Evolutionary conservation across 2,797 vertebrate genomes (phyloP), one percentile per base, ranked within the genome.

Genomic region (Coregonus suidteri): DNA sequence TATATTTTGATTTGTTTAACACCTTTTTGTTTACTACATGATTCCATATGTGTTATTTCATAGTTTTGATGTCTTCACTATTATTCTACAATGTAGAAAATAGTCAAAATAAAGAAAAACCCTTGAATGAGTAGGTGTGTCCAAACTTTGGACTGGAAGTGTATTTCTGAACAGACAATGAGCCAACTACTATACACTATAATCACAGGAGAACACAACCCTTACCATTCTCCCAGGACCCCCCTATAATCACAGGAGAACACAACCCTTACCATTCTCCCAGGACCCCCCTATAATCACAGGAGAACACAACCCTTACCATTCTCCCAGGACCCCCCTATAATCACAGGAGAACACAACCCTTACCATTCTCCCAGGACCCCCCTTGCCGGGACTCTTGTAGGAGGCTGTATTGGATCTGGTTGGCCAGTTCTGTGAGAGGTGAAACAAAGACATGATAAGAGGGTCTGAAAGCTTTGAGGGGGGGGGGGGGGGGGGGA

Each of bases 151-250:
- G 25, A 25, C 25, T 25, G 25, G 25, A 25, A 25, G 25, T 25
- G 31, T 34, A 34, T 34, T 34, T 34, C 31, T 25, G 56, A 54
- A 59, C 54, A 7, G 54, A 13, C 41, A 11, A 7, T 47, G 7
- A 7, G 41, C 41, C 41, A 47, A 4, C 56, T 20, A 6, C n/a
- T 9, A 62, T 6, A 11, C 20, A 0, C 4, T 64, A 20, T 25
- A 25, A 62, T 11, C 3, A 25, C 5, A 62, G 7, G 59, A 62
- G 59, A 62, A 9, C n/a, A 64, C 20, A 71, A 25, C 25, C 77
- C 96, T 96, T 95, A 95, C 97, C 96, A 93, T 97, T 99, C 94
- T 97, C 96, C 97, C 96, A 97, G 81, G 96, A 90, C 87, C 97
- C 96, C 88, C 96, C 96, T 88, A n/a, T n/a, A n/a, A n/a, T n/a